Conservation (phyloP, 2,797 vertebrate genomes). For the Melanotaenia parkinsoni region DNA sequence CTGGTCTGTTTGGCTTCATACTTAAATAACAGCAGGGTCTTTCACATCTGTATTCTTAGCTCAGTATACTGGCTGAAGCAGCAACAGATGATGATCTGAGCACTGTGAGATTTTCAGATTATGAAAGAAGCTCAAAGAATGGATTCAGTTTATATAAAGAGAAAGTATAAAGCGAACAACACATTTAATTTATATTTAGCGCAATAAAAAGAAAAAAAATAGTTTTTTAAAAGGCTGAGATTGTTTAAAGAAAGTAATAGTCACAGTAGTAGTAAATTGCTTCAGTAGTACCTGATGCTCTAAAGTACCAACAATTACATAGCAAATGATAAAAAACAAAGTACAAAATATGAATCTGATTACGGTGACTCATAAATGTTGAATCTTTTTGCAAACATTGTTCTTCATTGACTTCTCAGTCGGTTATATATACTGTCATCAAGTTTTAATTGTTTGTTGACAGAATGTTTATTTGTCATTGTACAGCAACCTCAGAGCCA, state of each 20-base stretch:
- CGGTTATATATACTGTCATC: neutral
- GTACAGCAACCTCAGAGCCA: conserved; percentile 30
- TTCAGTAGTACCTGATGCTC: neutral
- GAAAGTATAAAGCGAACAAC: neutral
- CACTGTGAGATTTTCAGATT: conserved; percentile 1
- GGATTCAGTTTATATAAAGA: neutral
- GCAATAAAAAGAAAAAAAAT: neutral
- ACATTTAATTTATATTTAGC: neutral
- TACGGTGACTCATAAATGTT: too few species aligned
- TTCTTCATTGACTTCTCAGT: too few species aligned
- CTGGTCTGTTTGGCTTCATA: neutral
- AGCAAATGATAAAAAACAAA: neutral
- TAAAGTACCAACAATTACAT: neutral
- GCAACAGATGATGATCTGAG: neutral
- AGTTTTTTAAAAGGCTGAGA: neutral
- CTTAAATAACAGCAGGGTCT: neutral
- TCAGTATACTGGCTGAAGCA: conserved; percentile 9
- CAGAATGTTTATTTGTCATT: conserved; percentile 4
- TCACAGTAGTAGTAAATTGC: too few species aligned
- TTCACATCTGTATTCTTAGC: neutral
- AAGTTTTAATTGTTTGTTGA: conserved; percentile 9
- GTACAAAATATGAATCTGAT: too few species aligned
- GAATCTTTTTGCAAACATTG: too few species aligned
- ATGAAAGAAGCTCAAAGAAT: neutral
- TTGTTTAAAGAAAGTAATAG: too few species aligned